phyloP scores from a whole-genome alignment of 2,113 vertebrate genomes.

The Dicerorhinus sumatrensis region DNA sequence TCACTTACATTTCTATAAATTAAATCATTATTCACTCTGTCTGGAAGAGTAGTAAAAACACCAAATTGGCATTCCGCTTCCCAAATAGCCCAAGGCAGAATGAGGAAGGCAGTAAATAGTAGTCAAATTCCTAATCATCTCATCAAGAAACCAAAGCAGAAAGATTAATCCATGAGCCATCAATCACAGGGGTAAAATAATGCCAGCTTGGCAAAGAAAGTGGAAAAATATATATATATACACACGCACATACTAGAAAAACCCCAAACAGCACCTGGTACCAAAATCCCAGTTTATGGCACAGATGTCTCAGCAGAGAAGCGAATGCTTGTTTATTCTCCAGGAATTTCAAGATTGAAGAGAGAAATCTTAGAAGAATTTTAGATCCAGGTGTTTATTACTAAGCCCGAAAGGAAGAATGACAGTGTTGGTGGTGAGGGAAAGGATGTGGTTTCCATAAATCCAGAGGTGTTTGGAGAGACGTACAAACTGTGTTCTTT shows the following conservation, averaged over 20 bases:
- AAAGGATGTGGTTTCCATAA: not conserved
- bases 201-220: constrained; percentile 49
- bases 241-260: not conserved
- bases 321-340: constrained; percentile 39
- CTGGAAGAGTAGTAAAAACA: constrained; percentile 61
- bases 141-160: constrained; percentile 67
- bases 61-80: constrained; percentile 57
- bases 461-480: not conserved
- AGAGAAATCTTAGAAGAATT: not conserved
- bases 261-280: not conserved
- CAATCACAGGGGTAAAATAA: constrained; percentile 49
- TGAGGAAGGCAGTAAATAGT: constrained; percentile 8
- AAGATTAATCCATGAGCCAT: constrained; percentile 44
- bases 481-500: not conserved
- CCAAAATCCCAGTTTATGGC: not conserved
- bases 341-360: constrained; percentile 27
- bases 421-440: not conserved
- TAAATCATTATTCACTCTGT: constrained; percentile 54
- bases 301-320: constrained; percentile 31
- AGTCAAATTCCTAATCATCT: constrained; percentile 77
- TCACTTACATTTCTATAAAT: constrained; percentile 26
- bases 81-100: constrained; percentile 58
- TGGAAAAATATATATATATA: not conserved
- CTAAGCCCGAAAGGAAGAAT: not conserved
- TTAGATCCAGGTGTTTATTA: not conserved